Conservation (phyloP, 2,113 vertebrate species). For the Phrynosoma platyrhinos region DNA sequence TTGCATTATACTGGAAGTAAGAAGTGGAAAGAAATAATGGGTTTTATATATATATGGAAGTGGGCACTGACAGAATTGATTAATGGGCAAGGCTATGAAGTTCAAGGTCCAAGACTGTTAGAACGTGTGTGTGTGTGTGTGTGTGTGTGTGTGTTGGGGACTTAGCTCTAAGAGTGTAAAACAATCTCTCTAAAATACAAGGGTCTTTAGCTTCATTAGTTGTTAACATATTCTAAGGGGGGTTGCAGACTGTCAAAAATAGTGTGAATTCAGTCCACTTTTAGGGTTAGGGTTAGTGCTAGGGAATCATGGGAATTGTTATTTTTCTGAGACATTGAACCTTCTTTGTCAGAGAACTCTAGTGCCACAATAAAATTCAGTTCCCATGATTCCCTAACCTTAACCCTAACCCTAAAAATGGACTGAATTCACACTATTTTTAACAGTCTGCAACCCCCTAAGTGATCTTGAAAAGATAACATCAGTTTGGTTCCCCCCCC, state of each 20-base stretch:
- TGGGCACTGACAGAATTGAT: conserved; percentile 62
- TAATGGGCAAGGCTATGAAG: conserved; percentile 51
- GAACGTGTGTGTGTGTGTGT: conserved; percentile 21
- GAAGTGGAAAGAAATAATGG: conserved; percentile 49
- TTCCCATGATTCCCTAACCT: no score
- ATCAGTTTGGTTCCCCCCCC: conserved; percentile 72
- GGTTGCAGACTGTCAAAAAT: no score
- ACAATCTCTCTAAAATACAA: conserved; percentile 63
- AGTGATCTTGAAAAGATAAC: conserved; percentile 76
- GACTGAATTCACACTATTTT: no score
- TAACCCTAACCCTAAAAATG: no score
- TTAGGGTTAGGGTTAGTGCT: no score
- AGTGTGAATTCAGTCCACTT: no score
- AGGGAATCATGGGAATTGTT: no score
- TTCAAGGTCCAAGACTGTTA: conserved; percentile 61
- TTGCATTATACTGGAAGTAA: conserved; percentile 21
- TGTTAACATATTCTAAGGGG: conserved; percentile 71
- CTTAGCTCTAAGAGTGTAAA: conserved; percentile 42
- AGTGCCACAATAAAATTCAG: no score
- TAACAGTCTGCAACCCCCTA: no score
- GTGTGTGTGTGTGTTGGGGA: conserved; percentile 16
- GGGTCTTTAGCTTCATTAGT: conserved; percentile 63
- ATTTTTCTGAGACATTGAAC: no score
- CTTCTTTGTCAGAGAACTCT: no score
- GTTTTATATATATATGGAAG: conserved; percentile 45